Conservation (phyloP, 2,113 vertebrate genomes). For the Muntiacus reevesi region DNA sequence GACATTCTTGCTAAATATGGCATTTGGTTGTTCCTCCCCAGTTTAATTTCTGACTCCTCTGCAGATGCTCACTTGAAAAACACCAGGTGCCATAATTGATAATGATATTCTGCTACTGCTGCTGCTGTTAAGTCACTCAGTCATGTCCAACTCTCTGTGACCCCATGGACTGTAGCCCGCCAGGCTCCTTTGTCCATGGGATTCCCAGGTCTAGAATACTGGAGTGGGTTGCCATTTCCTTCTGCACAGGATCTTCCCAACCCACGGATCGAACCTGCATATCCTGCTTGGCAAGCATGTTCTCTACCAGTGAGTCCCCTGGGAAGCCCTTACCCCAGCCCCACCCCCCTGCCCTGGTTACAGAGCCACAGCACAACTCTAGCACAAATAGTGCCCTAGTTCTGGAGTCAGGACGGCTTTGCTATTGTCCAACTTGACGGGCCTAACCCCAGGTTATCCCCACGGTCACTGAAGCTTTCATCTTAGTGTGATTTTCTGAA, state of each 20-base stretch:
- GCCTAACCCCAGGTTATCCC: not conserved
- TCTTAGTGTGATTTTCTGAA: not conserved
- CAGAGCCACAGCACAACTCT: not conserved
- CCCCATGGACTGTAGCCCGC: not conserved
- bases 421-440: not conserved
- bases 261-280: not conserved
- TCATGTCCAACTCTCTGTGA: not conserved
- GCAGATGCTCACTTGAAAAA: slow-evolving; percentile 44
- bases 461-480: not conserved
- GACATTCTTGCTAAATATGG: slow-evolving; percentile 27
- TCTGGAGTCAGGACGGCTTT: not conserved
- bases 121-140: not conserved
- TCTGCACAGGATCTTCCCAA: not conserved
- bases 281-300: not conserved
- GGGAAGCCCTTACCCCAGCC: not conserved
- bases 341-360: not conserved
- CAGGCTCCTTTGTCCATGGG: not conserved
- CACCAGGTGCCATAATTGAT: not conserved
- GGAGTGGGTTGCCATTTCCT: not conserved
- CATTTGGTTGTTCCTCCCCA: not conserved
- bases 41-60: slow-evolving; percentile 46
- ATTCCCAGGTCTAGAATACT: not conserved
- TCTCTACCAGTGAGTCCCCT: not conserved
- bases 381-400: not conserved
- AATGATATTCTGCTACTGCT: not conserved